Percentiles rank a stretch among this genome's conserved stretches.
phyloP scores from a whole-genome alignment of 1,140 invertebrate genomes.

The Calliphora vicina region DNA sequence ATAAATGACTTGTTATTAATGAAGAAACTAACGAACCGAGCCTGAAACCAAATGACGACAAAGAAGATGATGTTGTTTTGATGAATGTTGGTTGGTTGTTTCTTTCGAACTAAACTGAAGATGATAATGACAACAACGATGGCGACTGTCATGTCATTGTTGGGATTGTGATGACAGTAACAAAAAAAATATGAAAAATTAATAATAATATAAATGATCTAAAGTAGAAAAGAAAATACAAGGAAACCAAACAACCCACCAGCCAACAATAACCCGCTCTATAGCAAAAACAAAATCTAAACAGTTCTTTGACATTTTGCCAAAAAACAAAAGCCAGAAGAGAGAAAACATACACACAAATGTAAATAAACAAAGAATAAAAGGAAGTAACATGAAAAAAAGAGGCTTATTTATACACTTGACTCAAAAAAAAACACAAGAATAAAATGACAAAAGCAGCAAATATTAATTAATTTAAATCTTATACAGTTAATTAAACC shows the following conservation, averaged over 20 bases:
- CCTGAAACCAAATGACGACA: not conserved
- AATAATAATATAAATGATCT: not conserved
- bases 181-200: not conserved
- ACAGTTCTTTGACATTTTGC: not conserved
- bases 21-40: not conserved
- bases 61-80: not conserved
- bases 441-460: not conserved
- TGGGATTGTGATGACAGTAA: too few species aligned
- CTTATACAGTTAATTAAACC: not conserved
- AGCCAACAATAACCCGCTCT: not conserved
- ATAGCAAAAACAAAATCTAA: not conserved
- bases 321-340: not conserved
- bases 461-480: constrained; percentile 12
- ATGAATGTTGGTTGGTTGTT: not conserved
- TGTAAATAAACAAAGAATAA: not conserved
- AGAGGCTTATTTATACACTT: not conserved
- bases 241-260: not conserved
- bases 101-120: too few species aligned
- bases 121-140: too few species aligned
- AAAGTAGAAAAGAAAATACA: not conserved
- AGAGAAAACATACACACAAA: not conserved
- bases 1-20: not conserved
- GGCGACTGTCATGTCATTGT: too few species aligned
- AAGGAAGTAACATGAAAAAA: not conserved
- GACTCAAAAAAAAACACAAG: not conserved